These are phyloP conservation scores for Rhopalosiphum padi DNA, from an alignment of 1,140 invertebrate species.

Conservation along the genomic window DNA sequence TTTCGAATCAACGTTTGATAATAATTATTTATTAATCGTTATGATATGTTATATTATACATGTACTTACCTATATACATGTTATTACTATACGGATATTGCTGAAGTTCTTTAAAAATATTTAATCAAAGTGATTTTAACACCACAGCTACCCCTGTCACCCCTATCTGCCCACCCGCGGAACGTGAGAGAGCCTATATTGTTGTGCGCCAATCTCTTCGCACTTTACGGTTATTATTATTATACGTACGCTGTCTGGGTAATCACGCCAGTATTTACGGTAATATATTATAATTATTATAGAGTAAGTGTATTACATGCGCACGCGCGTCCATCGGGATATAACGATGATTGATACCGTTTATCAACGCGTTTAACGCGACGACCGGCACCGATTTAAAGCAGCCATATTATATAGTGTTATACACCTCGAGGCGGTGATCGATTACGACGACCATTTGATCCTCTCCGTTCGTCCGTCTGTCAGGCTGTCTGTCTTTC, in stretches of 20 bases:
- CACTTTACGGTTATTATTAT: not conserved
- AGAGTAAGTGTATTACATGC: not conserved
- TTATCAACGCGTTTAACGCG: conserved; percentile 20
- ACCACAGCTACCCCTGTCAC: no score
- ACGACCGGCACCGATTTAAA: conserved; percentile 19
- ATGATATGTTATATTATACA: not conserved
- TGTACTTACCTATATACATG: no score
- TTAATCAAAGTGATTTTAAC: not conserved
- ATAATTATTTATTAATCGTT: not conserved
- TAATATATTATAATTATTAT: not conserved
- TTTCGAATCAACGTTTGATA: not conserved
- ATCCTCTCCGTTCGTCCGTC: not conserved
- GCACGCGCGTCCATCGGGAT: not conserved
- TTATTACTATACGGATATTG: not conserved
- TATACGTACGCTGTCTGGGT: not conserved
- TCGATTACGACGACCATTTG: conserved; percentile 28
- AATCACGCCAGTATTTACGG: not conserved
- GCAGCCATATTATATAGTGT: not conserved
- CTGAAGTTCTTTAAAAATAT: not conserved
- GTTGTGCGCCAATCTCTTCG: not conserved
- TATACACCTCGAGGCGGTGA: not conserved
- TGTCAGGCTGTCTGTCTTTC: not conserved
- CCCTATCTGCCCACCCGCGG: not conserved
- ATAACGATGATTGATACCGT: conserved; percentile 37
- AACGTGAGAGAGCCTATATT: not conserved